phyloP scores from a whole-genome alignment of 2,797 vertebrate genomes.

The Sebastiscus albofasciatus region DNA sequence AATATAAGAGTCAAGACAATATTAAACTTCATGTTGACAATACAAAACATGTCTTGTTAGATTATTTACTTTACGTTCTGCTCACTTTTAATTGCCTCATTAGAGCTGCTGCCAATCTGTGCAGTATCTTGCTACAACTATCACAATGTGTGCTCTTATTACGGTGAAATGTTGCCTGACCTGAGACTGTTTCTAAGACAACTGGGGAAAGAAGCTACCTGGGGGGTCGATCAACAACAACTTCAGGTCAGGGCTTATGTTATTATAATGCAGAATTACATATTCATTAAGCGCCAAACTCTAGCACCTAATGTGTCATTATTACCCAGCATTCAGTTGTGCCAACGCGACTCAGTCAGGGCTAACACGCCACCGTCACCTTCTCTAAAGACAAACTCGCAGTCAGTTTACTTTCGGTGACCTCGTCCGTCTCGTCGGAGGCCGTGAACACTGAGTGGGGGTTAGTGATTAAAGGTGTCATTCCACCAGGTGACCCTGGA shows the following conservation, averaged over 20 bases:
- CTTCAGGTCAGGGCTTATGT: not conserved
- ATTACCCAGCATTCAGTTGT: slow-evolving; percentile 3
- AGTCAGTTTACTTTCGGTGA: slow-evolving; percentile 37
- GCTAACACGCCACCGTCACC: not conserved
- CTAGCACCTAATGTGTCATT: not conserved
- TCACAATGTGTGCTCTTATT: not conserved
- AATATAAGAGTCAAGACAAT: not conserved
- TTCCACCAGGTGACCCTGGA: slow-evolving; percentile 59
- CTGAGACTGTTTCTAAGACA: not conserved
- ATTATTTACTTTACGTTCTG: not conserved
- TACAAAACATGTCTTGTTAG: not conserved
- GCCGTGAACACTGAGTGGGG: slow-evolving; percentile 41
- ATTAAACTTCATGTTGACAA: not conserved
- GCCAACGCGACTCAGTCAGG: not conserved
- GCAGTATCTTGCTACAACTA: not conserved
- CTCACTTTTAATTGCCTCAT: slow-evolving; percentile 23
- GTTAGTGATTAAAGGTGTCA: slow-evolving; percentile 75
- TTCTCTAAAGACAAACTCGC: slow-evolving; percentile 15
- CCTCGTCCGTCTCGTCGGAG: slow-evolving; percentile 28
- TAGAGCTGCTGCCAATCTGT: not conserved
- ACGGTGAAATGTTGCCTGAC: not conserved
- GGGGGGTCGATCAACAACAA: slow-evolving; percentile 27
- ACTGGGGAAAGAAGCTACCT: not conserved
- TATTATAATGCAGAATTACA: slow-evolving; percentile 26
- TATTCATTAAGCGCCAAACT: not conserved